A percentile compares a stretch with the other conserved stretches of the same genome.
Conservation (phyloP, 92 coral and sea anemone species). For the Epizoanthus stellaris region DNA sequence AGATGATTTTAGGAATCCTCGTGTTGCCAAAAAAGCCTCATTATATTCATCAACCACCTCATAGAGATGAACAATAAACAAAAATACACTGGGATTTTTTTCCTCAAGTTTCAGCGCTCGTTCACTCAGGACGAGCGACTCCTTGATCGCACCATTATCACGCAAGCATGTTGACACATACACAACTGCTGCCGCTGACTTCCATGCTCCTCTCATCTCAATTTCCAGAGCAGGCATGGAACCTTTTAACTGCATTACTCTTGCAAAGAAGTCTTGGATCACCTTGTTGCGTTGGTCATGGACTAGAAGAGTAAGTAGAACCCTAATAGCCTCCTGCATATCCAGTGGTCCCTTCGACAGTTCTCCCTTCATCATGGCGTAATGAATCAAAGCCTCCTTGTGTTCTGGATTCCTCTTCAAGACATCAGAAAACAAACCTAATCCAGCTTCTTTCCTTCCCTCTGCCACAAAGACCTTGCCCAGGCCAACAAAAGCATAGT, state of each 20-base stretch:
- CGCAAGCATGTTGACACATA: constrained; percentile 57
- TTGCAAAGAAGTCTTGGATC: constrained; percentile 40
- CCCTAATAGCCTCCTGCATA: constrained; percentile 51
- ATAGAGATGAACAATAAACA: constrained; percentile 55
- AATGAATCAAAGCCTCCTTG: constrained; percentile 42
- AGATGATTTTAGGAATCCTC: constrained; percentile 25
- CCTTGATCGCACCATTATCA: constrained; percentile 45
- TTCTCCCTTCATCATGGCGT: constrained; percentile 52
- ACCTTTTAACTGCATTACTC: constrained; percentile 39
- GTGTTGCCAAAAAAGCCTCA: constrained; percentile 45
- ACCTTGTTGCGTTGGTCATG: constrained; percentile 24
- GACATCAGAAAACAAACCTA: constrained; percentile 37
- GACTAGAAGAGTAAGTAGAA: constrained; percentile 48
- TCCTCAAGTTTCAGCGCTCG: constrained; percentile 45
- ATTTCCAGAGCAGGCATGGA: constrained; percentile 50
- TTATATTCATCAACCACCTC: constrained; percentile 55
- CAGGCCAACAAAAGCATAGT: constrained; percentile 41
- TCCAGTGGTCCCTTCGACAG: constrained; percentile 20
- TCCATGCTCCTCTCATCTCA: constrained; percentile 52
- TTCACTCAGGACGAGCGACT: constrained; percentile 37
- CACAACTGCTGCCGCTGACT: constrained; percentile 47
- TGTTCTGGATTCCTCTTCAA: constrained; percentile 43
- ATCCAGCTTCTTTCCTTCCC: constrained; percentile 44
- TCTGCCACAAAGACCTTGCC: constrained; percentile 39
- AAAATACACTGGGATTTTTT: constrained; percentile 50